Base-by-base conservation (phyloP, 2,797 vertebrate genomes). In the Salarias fasciatus region DNA sequence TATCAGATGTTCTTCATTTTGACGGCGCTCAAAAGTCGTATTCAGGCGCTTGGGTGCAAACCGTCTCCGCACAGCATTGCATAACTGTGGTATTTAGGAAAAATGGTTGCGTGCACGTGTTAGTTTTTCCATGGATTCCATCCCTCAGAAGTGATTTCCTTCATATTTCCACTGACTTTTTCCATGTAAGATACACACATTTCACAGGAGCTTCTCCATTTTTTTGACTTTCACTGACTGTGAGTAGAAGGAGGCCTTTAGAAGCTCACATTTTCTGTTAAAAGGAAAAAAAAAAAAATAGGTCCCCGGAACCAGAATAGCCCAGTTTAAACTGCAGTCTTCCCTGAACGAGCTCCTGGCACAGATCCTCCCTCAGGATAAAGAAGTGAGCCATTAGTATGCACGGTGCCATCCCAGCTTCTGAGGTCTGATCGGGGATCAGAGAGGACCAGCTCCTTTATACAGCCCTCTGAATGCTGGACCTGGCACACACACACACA, bases 371-470 rank as follows among this genome's bases (percentile, higher is more conserved):
- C 63, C 14, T 72, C 63, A 80, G 57, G 53, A 82, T 69, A 37
- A 55, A 72, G 81, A 78, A 57, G 80, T 52, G 79, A 37, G 49
- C 52, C 69, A 85, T 92, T 86, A 89, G 86, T 87, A 88, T 92
- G 88, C 87, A 84, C 85, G 83, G 88, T 82, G 78, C 77, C 74
- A 74, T 88, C 85, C 83, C 75, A 78, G 77, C 86, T 89, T 80
- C 74, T 69, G 75, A 76, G 78, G 70, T 82, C 86, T 87, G 83
- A 80, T 86, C 62, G 72, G 79, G 80, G 82, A 87, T 83, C 78
- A 81, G 75, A 81, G 75, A 85, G 82, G 80, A 85, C 79, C 80
- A 77, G 83, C 78, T 90, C 84, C 84, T 89, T 89, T 86, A 91
- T 5, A 82, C 85, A 85, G 84, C 71, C 71, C 61, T 63, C 73